A percentile compares a stretch with the other conserved stretches of the same genome.
Evolutionary conservation across 2,888 invertebrate species (phyloP).

Genomic region (Anagyrus pseudococci): DNA sequence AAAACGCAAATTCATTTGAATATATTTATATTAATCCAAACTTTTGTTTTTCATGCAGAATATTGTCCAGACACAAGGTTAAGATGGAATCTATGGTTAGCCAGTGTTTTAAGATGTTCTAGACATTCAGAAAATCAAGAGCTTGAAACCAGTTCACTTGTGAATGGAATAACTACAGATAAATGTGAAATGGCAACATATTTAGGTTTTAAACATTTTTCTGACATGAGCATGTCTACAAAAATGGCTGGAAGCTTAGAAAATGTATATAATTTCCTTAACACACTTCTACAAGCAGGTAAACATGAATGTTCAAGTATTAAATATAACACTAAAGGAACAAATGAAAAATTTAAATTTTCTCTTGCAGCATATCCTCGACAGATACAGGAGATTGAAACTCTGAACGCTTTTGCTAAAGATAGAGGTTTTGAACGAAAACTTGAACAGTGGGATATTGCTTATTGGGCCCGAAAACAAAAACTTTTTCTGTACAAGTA

Average conservation of each 20-base stretch:
- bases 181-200: conserved; percentile 76
- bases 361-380: conserved; percentile 71
- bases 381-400: conserved; percentile 77
- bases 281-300: conserved; percentile 69
- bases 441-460: conserved; percentile 83
- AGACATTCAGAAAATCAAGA: conserved; percentile 67
- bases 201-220: conserved; percentile 80
- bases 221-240: conserved; percentile 90
- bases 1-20: neutral
- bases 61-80: conserved; percentile 81
- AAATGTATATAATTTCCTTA: conserved; percentile 75
- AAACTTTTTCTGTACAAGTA: conserved; percentile 70
- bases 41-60: conserved; percentile 60
- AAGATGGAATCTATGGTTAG: conserved; percentile 87
- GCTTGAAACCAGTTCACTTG: conserved; percentile 73
- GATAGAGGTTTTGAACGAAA: conserved; percentile 73
- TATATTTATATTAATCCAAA: conserved; percentile 3
- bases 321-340: neutral
- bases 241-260: conserved; percentile 88
- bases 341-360: neutral
- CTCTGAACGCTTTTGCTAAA: conserved; percentile 71
- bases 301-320: conserved; percentile 32
- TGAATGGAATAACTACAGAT: conserved; percentile 79
- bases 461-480: conserved; percentile 86
- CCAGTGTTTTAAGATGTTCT: conserved; percentile 75